Percentiles rank a stretch among this genome's conserved stretches.
These are phyloP conservation scores for Sinodicranocentrus sp. DNA, from an alignment of 2,888 invertebrate species.

Conservation along the genomic window DNA sequence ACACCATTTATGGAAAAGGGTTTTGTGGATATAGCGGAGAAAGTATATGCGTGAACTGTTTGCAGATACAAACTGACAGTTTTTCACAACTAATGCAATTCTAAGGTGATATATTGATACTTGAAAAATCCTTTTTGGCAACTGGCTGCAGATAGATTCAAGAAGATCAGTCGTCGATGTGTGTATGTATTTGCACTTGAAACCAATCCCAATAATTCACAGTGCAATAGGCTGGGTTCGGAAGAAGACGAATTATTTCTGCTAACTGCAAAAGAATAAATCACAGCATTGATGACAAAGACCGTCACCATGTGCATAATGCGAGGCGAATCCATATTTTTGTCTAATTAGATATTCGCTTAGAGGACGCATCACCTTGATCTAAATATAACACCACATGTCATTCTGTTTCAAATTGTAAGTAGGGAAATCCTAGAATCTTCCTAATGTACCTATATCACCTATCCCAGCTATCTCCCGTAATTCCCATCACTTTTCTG, in stretches of 20 bases:
- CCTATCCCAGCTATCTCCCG: too few relatives aligned
- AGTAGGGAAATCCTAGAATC: not conserved
- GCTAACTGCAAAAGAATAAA: not conserved
- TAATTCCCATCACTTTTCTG: too few relatives aligned
- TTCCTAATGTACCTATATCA: not conserved
- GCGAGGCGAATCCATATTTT: constrained; percentile 12
- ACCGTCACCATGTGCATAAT: not conserved
- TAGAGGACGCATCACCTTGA: constrained; percentile 50
- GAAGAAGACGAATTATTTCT: not conserved
- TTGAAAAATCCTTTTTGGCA: not conserved
- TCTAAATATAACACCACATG: constrained; percentile 49
- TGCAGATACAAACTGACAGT: not conserved
- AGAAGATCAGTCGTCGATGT: constrained; percentile 4
- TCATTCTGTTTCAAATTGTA: not conserved
- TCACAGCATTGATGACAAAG: constrained; percentile 21
- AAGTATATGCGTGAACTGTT: not conserved
- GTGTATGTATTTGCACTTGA: too few relatives aligned
- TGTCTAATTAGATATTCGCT: constrained; percentile 38
- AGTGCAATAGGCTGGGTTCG: not conserved
- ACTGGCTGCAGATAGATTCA: constrained; percentile 14
- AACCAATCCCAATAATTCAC: not conserved
- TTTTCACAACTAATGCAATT: not conserved
- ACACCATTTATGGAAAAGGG: constrained; percentile 21
- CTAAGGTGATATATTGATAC: not conserved
- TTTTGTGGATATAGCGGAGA: not conserved